Evolutionary conservation across 2,888 invertebrate genomes (phyloP).

Genomic region (Teleogryllus oceanicus): DNA sequence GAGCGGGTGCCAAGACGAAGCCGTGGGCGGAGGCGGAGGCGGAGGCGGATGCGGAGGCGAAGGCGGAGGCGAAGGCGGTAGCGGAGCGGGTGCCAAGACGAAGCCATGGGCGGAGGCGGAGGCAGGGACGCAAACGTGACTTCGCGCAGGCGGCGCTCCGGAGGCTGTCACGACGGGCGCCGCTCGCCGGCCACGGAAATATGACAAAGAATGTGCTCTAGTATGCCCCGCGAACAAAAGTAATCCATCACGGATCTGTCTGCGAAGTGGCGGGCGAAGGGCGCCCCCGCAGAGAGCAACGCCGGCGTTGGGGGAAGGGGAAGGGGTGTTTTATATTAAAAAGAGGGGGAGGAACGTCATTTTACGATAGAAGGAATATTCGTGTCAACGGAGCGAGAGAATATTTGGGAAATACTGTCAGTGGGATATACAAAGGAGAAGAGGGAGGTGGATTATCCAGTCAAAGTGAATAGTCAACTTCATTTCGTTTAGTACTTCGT

Average conservation of each 20-base stretch:
- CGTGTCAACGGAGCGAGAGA: neutral
- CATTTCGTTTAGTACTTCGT: too few species aligned
- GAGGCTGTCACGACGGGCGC: neutral
- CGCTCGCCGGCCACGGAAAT: constrained; percentile 5
- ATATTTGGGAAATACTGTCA: neutral
- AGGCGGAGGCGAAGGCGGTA: too few species aligned
- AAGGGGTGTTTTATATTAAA: neutral
- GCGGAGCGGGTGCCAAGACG: too few species aligned
- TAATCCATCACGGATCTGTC: neutral
- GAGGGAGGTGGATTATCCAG: too few species aligned
- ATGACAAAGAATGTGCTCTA: constrained; percentile 18
- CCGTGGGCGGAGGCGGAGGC: too few species aligned
- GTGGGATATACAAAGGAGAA: neutral
- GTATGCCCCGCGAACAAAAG: constrained; percentile 18
- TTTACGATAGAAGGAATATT: neutral
- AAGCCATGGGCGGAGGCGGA: too few species aligned
- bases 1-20: too few species aligned
- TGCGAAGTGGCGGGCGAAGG: neutral
- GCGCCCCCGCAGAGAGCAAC: neutral
- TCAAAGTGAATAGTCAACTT: too few species aligned
- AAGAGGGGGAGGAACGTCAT: neutral
- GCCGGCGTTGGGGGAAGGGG: neutral
- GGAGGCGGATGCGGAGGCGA: too few species aligned
- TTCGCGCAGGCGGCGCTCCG: neutral
- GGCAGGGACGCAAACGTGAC: too few species aligned